Conservation (phyloP, 2,113 vertebrate species). For the Solenodon paradoxus region DNA sequence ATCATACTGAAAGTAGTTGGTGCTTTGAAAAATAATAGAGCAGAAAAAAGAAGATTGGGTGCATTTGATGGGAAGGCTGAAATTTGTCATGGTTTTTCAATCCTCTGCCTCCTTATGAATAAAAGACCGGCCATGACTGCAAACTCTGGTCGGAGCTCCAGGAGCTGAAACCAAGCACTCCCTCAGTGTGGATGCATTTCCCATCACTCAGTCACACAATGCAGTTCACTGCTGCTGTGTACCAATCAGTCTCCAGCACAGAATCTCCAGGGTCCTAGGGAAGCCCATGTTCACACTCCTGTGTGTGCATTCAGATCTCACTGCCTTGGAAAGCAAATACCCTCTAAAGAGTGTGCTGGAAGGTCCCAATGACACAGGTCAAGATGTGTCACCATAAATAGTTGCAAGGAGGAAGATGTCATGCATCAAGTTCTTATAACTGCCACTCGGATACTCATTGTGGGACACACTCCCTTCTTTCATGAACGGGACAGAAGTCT, state of each 20-base stretch:
- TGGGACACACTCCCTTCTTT: not conserved
- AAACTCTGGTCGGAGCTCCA: no score
- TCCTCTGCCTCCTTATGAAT: no score
- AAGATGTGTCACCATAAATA: no score
- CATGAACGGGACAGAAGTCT: not conserved
- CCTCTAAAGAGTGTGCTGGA: not conserved
- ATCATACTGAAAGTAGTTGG: not conserved
- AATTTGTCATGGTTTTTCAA: no score
- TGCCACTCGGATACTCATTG: no score
- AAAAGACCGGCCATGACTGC: no score
- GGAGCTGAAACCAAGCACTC: not conserved
- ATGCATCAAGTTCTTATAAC: no score
- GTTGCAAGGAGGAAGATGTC: no score
- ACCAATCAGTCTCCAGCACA: not conserved
- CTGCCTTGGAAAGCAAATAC: not conserved
- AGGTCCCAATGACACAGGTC: not conserved
- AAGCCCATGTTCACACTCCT: not conserved
- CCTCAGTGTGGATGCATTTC: not conserved
- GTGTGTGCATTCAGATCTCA: not conserved
- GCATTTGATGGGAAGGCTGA: no score
- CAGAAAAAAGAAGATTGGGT: not conserved
- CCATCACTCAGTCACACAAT: not conserved
- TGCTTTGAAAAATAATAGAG: not conserved
- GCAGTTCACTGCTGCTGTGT: no score
- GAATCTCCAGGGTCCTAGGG: not conserved